Percentiles rank a stretch among this genome's conserved stretches.
Evolutionary conservation across 1,140 invertebrate species (phyloP).

Genomic region (Triops longicaudatus): DNA sequence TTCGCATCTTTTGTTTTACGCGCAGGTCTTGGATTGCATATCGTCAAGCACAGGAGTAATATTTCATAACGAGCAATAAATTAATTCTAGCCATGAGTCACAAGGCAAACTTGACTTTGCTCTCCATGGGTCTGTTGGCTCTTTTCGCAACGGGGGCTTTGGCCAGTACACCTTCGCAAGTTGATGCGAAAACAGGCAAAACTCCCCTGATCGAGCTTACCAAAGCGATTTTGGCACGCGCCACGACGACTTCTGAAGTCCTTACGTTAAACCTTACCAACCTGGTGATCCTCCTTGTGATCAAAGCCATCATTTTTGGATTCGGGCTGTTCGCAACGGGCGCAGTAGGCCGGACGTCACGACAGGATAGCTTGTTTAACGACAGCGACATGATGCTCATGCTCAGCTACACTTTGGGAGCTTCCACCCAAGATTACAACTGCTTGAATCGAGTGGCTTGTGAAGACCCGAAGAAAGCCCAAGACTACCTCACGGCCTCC

Average conservation of each 20-base stretch:
- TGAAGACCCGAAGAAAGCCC: conserved; percentile 58
- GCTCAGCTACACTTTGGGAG: conserved; percentile 57
- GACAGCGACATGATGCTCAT: conserved; percentile 58
- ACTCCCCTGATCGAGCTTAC: conserved; percentile 29
- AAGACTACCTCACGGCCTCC: conserved; percentile 61
- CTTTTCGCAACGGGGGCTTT: conserved; percentile 14
- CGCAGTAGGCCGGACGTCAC: conserved; percentile 18
- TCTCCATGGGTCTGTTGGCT: not conserved
- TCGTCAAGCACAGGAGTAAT: not conserved
- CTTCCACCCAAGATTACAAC: conserved; percentile 51
- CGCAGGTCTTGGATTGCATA: not conserved
- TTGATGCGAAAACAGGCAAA: conserved; percentile 4
- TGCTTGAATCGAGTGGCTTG: conserved; percentile 68
- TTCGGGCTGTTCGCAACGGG: conserved; percentile 46
- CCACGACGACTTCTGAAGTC: conserved; percentile 47
- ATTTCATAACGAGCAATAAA: not conserved
- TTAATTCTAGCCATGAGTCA: not conserved
- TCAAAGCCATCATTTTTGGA: conserved; percentile 71
- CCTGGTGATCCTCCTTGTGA: conserved; percentile 62
- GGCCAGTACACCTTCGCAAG: conserved; percentile 12
- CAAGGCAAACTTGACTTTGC: not conserved
- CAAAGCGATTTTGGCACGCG: conserved; percentile 33
- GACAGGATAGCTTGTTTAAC: conserved; percentile 39
- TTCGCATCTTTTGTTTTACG: conserved; percentile 4
- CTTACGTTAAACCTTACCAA: conserved; percentile 74